Conservation (phyloP, 2,888 invertebrate genomes). For the Nomada fabriciana region DNA sequence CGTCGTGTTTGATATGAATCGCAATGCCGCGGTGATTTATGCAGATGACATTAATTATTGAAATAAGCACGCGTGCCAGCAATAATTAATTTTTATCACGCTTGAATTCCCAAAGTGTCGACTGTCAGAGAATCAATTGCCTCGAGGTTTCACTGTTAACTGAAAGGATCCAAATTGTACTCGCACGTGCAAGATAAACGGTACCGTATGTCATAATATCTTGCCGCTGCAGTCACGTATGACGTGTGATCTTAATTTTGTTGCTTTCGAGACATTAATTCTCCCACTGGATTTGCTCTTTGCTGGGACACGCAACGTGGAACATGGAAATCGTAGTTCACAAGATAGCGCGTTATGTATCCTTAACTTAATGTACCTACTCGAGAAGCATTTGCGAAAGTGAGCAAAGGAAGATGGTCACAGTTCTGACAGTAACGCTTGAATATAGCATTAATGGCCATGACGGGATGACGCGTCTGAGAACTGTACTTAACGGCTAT, state of each 20-base stretch:
- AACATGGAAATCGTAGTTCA: too few relatives aligned
- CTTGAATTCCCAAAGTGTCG: background rate
- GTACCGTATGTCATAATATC: background rate
- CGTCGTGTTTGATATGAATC: too few relatives aligned
- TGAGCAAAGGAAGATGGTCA: background rate
- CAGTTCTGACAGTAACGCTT: constrained; percentile 1
- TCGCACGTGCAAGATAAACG: background rate
- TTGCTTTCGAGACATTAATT: background rate
- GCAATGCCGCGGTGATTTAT: too few relatives aligned
- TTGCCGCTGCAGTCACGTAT: background rate
- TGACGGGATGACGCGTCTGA: background rate
- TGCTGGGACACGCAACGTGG: background rate
- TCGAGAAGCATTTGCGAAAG: background rate
- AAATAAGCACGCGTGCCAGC: too few relatives aligned
- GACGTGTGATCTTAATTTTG: background rate
- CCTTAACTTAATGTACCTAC: constrained; percentile 30
- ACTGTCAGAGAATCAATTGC: background rate
- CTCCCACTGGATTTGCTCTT: background rate
- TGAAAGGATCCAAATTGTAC: background rate
- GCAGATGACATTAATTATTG: too few relatives aligned
- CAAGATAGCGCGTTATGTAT: background rate
- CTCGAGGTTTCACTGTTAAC: background rate
- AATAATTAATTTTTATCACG: background rate
- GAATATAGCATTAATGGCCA: constrained; percentile 29
- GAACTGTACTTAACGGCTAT: constrained; percentile 31